Percentiles rank a stretch among this genome's conserved stretches.
These are phyloP conservation scores for Drosophila kepulauana DNA, from an alignment of 1,140 invertebrate species.

Conservation along the genomic window DNA sequence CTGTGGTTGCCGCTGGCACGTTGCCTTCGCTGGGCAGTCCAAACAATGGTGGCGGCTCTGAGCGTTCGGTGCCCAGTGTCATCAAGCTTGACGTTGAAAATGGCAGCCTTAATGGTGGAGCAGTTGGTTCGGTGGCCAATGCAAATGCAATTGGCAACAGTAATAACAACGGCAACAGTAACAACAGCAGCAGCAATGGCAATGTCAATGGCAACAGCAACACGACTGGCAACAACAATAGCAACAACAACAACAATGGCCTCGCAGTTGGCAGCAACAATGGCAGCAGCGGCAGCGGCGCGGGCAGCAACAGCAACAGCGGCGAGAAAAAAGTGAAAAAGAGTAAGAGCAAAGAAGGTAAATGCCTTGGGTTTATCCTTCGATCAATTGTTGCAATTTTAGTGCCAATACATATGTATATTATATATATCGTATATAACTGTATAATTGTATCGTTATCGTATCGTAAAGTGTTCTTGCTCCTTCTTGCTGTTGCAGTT, in stretches of 20 bases:
- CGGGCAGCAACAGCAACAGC: constrained; percentile 71
- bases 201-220: constrained; percentile 33
- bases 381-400: constrained; percentile 75
- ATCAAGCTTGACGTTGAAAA: constrained; percentile 39
- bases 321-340: constrained; percentile 85
- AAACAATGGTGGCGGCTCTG: constrained; percentile 57
- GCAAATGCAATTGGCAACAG: constrained; percentile 38
- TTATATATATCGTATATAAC: constrained; percentile 31
- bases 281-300: constrained; percentile 48
- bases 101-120: constrained; percentile 30
- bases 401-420: constrained; percentile 42
- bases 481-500: constrained; percentile 1
- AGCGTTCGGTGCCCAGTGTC: constrained; percentile 43
- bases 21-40: constrained; percentile 51
- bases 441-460: constrained; percentile 9
- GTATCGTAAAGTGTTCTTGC: constrained; percentile 22
- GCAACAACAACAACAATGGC: constrained; percentile 42
- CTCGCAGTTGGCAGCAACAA: constrained; percentile 33
- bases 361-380: constrained; percentile 84
- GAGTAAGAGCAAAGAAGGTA: constrained; percentile 85
- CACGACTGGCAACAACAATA: constrained; percentile 41
- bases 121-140: background rate
- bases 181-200: constrained; percentile 42
- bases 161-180: constrained; percentile 18
- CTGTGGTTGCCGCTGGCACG: constrained; percentile 49